Evolutionary conservation across 2,888 invertebrate genomes (phyloP), one percentile per base, ranked within the genome.

Genomic region (Ophion costatus): DNA sequence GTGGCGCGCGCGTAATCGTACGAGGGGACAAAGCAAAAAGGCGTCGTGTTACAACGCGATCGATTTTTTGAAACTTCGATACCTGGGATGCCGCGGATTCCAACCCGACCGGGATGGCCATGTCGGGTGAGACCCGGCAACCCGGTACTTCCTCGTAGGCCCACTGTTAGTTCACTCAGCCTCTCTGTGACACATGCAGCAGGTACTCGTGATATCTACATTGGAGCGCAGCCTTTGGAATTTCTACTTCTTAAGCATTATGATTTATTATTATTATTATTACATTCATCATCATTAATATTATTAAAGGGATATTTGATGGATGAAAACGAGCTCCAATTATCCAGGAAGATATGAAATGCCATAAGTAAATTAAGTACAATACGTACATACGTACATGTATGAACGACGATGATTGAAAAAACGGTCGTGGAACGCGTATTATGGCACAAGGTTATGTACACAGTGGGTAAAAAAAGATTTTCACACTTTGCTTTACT

Each of bases 141-240:
- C 0, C 97, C 97, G 59, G 96, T 96, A 85, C 96, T 96, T 20
- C 97, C 98, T 89, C 95, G 94, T 63, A 96, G 94, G 88, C 95
- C 95, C 88, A 76, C 56, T 90, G 90, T 90, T 93, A 96, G 93
- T 93, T 95, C 95, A 91, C 95, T 95, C 93, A 95, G 92, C 91
- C 94, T 94, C 92, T 95, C 95, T 95, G 93, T 93, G 93, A 89
- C 93, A 91, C 90, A 91, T 91, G 91, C 91, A 89, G 86, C 87
- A 87, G 82, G 45, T 77, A 88, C 88, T 84, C 87, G 87, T 88
- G 86, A 84, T 88, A 63, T 89, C 89, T 89, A 89, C 86, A 33
- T 77, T 77, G 76, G 82, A 80, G 86, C 77, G 87, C 82, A 77
- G 77, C 79, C 56, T 85, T 74, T 76, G 61, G 24, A 73, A 79